These are phyloP conservation scores for Argentina silus DNA, from an alignment of 2,797 vertebrate species.

Conservation along the genomic window DNA sequence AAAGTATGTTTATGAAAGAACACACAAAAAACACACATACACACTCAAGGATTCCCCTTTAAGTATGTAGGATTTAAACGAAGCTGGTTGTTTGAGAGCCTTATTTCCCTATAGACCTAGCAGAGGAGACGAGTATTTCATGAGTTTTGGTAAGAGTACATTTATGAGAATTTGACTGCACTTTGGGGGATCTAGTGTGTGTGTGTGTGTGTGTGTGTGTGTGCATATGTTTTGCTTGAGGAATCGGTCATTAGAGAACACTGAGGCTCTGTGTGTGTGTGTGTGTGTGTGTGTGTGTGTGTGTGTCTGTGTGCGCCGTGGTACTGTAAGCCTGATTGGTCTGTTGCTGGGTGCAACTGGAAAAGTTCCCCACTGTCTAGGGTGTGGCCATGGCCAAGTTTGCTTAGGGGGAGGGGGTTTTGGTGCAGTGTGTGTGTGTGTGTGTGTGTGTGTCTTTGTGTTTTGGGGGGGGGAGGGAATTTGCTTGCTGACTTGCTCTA, in stretches of 20 bases:
- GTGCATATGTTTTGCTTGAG: slow-evolving; percentile 26
- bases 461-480: background rate
- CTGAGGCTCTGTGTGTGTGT: slow-evolving; percentile 18
- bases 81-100: slow-evolving; percentile 21
- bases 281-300: slow-evolving; percentile 16
- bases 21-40: slow-evolving; percentile 15
- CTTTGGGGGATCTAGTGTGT: background rate
- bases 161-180: too few relatives aligned
- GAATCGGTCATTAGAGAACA: too few relatives aligned
- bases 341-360: slow-evolving; percentile 44
- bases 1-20: background rate
- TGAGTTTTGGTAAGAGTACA: too few relatives aligned
- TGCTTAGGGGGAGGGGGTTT: slow-evolving; percentile 38
- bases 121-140: too few relatives aligned
- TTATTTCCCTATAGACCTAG: background rate
- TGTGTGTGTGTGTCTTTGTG: background rate
- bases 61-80: background rate
- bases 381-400: slow-evolving; percentile 51
- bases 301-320: slow-evolving; percentile 8
- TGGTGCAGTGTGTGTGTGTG: background rate
- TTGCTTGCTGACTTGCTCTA: background rate
- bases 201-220: slow-evolving; percentile 34
- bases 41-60: too few relatives aligned
- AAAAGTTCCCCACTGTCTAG: slow-evolving; percentile 51
- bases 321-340: slow-evolving; percentile 19